Conservation (phyloP, 2,888 invertebrate species). For the Luperina testacea region DNA sequence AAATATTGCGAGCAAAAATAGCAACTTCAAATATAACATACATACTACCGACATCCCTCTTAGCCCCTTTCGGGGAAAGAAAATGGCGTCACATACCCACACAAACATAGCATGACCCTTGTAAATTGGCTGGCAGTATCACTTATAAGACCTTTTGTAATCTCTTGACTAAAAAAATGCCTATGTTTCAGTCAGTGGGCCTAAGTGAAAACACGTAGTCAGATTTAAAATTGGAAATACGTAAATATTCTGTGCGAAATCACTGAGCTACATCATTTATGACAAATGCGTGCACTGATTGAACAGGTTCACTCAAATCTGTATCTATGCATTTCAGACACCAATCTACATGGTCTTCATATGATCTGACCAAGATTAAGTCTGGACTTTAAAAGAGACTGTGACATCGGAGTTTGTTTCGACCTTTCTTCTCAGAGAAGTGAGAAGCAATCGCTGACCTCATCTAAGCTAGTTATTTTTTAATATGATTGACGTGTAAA, state of each 20-base stretch:
- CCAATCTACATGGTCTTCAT: neutral
- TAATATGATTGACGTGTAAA: neutral
- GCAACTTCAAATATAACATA: slow-evolving; percentile 37
- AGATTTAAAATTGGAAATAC: no score
- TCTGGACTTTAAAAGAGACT: neutral
- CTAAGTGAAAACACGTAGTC: no score
- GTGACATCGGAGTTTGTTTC: no score
- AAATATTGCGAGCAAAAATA: slow-evolving; percentile 55
- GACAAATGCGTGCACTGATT: neutral
- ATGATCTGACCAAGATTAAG: neutral
- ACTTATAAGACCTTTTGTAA: slow-evolving; percentile 47
- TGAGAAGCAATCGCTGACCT: neutral
- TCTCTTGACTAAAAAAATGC: slow-evolving; percentile 53
- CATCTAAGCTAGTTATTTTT: neutral
- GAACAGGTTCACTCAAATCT: neutral
- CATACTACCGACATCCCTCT: slow-evolving; percentile 43
- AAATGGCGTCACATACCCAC: slow-evolving; percentile 54
- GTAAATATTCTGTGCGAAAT: neutral
- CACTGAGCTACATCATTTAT: no score
- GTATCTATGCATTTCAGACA: neutral
- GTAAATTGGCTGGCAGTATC: slow-evolving; percentile 53
- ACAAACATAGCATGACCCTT: slow-evolving; percentile 47
- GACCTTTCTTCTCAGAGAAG: no score
- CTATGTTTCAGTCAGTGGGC: slow-evolving; percentile 44
- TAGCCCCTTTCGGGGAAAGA: slow-evolving; percentile 41